Base-by-base conservation (phyloP, 2,888 invertebrate species). In the Drosophila cognata region DNA sequence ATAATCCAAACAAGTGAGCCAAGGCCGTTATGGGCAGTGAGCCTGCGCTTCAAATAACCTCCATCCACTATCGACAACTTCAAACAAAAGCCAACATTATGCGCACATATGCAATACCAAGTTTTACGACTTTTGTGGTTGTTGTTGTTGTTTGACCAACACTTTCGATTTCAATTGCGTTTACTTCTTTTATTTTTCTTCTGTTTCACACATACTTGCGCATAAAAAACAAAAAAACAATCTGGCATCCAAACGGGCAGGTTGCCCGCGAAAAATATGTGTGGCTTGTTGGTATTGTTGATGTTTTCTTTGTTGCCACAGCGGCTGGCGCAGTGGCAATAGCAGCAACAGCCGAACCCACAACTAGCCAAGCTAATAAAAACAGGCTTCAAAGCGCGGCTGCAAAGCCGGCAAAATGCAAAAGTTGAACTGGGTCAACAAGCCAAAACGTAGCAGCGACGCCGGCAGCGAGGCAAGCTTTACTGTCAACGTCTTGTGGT, bases 371-470 rank as follows among this genome's bases (percentile, higher is more conserved):
- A 86, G 88, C 91, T 88, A 91, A 88, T 91, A 84, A 84, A 91
- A 90, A 86, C 81, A 76, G 88, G 79, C 81, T 88, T 75, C 69
- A 67, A 65, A 73, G 78, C 77, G 66, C 71, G 72, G 21, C 57
- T 43, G 71, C 78, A 71, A 77, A 90, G 92, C 92, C 92, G 92
- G 92, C 92, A 88, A 91, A 91, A 91, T 85, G 82, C 81, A 89
- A 91, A 91, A 88, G 88, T 90, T 91, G 92, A 92, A 92, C 87
- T 92, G 79, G 92, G 92, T 92, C 92, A 92, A 91, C 91, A 84
- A 91, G 92, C 91, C 91, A 84, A 82, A 79, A 86, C 83, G 79
- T 74, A 80, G 86, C 70, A 60, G 75, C 74, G 74, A 73, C 65
- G 65, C 18, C 46, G n/a, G 29, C 84, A 43, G 62, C 67, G 71